A percentile compares a stretch with the other conserved stretches of the same genome.
phyloP scores from a whole-genome alignment of 37 sponge, comb jelly and placozoan genomes.

The Beroe ovata region DNA sequence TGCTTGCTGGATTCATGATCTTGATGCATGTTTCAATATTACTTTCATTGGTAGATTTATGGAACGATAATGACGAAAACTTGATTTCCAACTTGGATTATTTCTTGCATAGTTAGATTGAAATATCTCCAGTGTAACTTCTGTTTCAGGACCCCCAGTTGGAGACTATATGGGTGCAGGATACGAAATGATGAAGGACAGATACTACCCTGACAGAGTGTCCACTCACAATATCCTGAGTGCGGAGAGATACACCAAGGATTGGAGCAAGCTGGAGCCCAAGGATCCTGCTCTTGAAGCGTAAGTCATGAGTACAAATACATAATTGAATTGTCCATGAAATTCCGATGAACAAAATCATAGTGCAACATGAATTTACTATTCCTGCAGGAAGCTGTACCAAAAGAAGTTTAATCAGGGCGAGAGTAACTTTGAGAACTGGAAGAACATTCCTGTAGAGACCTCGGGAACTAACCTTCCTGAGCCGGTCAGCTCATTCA shows the following conservation, averaged over 20 bases:
- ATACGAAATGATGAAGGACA: no score
- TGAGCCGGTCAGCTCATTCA: slow-evolving; percentile 76
- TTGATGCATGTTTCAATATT: no score
- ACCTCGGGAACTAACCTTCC: slow-evolving; percentile 78
- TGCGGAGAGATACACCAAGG: slow-evolving; percentile 59
- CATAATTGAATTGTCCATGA: not conserved
- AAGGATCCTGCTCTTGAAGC: not conserved
- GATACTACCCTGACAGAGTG: slow-evolving; percentile 19
- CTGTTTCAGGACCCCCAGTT: no score
- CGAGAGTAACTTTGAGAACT: slow-evolving; percentile 93
- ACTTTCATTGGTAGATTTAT: no score
- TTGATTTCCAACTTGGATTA: no score
- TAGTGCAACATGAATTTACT: not conserved
- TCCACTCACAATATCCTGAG: slow-evolving; percentile 26
- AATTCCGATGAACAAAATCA: not conserved
- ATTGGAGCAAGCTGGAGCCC: slow-evolving; percentile 47
- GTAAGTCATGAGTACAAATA: not conserved
- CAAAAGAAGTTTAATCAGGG: slow-evolving; percentile 71
- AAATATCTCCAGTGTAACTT: no score
- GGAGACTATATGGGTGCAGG: no score
- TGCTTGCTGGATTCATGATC: no score
- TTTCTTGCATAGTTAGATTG: no score
- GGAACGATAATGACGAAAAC: no score
- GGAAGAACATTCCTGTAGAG: slow-evolving; percentile 91
- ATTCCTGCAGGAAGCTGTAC: slow-evolving; percentile 70